Evolutionary conservation across 2,797 vertebrate genomes (phyloP).

Genomic region (Muscicapa striata): DNA sequence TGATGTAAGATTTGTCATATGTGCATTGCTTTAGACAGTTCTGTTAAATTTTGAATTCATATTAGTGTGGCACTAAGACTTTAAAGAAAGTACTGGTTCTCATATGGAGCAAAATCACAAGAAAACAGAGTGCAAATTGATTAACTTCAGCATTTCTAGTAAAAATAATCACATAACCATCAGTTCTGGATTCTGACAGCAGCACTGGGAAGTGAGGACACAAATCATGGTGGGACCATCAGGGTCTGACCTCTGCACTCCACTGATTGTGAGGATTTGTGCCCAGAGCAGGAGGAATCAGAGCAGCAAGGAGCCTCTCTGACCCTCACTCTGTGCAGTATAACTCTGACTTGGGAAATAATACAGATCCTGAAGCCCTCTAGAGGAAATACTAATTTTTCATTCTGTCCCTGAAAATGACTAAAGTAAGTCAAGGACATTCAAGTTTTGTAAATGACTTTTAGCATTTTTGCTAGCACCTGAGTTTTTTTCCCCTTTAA

Average conservation of each 20-base stretch:
- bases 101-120: background rate
- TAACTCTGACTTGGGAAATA: background rate
- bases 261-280: background rate
- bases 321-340: background rate
- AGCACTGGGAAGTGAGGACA: background rate
- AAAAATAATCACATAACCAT: background rate
- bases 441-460: background rate
- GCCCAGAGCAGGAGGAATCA: background rate
- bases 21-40: background rate
- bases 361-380: slow-evolving; percentile 44
- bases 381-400: slow-evolving; percentile 54
- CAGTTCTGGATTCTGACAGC: background rate
- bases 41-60: background rate
- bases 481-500: background rate
- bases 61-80: background rate
- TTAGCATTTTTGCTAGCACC: background rate
- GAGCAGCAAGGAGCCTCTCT: background rate
- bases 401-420: background rate
- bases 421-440: slow-evolving; percentile 36
- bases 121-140: background rate
- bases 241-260: background rate
- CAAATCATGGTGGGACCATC: background rate
- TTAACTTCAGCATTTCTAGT: background rate
- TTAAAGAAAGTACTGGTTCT: background rate
- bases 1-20: background rate